These are phyloP conservation scores for Peromyscus nudipes DNA, from an alignment of 2,797 vertebrate genomes.

Conservation along the genomic window DNA sequence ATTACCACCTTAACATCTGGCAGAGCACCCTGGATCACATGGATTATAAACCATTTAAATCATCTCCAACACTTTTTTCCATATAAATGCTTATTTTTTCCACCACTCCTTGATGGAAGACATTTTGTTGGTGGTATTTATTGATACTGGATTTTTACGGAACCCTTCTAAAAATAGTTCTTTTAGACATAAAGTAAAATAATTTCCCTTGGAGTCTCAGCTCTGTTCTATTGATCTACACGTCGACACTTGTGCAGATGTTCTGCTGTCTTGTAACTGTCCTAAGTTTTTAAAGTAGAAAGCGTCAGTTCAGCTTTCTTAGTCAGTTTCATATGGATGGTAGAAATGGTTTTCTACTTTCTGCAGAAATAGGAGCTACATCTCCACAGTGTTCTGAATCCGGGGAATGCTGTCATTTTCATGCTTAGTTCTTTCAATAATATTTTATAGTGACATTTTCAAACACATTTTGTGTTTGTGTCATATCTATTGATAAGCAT, in stretches of 20 bases:
- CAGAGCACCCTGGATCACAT: background rate
- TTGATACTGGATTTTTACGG: background rate
- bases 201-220: background rate
- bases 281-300: background rate
- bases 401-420: background rate
- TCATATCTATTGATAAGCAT: background rate
- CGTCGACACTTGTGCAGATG: background rate
- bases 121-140: background rate
- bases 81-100: background rate
- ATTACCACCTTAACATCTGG: background rate
- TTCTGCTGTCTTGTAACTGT: background rate
- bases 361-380: background rate
- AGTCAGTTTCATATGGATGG: background rate
- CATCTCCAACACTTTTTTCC: background rate
- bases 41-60: constrained; percentile 22
- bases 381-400: background rate
- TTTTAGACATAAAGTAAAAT: background rate
- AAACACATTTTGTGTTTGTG: background rate
- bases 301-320: background rate
- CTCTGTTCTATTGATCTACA: background rate
- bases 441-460: background rate
- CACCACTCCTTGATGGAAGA: background rate
- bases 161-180: background rate
- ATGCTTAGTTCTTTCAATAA: background rate
- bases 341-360: background rate